These are phyloP conservation scores for Panopea generosa DNA, from an alignment of 2,888 invertebrate genomes.

Conservation along the genomic window DNA sequence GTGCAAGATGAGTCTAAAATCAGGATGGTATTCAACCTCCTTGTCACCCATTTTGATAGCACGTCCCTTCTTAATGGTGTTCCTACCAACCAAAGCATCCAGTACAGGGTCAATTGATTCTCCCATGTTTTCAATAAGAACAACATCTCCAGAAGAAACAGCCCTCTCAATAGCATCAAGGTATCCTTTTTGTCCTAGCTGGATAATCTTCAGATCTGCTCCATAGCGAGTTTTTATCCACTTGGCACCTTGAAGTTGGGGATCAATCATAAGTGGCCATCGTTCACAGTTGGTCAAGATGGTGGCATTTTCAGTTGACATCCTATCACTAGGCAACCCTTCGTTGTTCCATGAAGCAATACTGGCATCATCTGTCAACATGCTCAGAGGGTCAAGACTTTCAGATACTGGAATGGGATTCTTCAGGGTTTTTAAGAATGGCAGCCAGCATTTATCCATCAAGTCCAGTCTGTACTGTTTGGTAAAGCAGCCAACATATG, in stretches of 20 bases:
- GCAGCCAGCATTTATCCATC: conserved; percentile 88
- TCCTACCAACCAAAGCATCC: conserved; percentile 96
- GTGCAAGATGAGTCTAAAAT: conserved; percentile 94
- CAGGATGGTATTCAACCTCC: conserved; percentile 96
- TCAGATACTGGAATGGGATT: conserved; percentile 95
- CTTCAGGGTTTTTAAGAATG: conserved; percentile 90
- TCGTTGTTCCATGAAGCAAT: conserved; percentile 98
- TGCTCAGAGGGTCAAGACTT: conserved; percentile 93
- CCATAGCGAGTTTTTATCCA: conserved; percentile 98
- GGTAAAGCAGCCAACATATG: conserved; percentile 98
- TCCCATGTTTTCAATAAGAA: conserved; percentile 96
- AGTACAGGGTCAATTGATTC: conserved; percentile 97
- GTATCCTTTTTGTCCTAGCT: conserved; percentile 97
- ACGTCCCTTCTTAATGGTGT: conserved; percentile 96
- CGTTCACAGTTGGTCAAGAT: conserved; percentile 96
- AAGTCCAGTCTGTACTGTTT: conserved; percentile 95
- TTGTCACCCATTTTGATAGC: conserved; percentile 98
- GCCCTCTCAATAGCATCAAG: conserved; percentile 93
- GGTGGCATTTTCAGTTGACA: conserved; percentile 99
- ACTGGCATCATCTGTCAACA: conserved; percentile 96
- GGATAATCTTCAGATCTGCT: conserved; percentile 90
- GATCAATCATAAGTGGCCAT: conserved; percentile 99
- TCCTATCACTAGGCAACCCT: conserved; percentile 96
- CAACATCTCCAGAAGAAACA: conserved; percentile 92
- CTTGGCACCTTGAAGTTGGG: conserved; percentile 94